Conservation (phyloP, 2,797 vertebrate genomes). For the Sebastes nivosus region DNA sequence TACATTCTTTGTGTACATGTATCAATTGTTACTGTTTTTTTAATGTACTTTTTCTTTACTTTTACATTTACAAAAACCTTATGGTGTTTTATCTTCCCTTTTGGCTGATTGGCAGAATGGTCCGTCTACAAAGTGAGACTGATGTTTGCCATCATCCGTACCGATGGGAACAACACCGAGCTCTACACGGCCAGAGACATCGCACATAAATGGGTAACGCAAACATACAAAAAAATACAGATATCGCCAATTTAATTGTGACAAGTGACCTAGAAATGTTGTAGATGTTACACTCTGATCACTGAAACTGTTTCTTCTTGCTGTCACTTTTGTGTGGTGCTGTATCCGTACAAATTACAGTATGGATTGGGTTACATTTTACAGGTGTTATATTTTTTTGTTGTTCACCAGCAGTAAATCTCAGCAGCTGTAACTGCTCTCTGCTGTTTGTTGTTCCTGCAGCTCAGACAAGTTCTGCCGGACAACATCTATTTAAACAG, state of each 20-base stretch:
- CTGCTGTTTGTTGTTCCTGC: conserved; percentile 43
- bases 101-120: conserved; percentile 69
- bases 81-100: background rate
- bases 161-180: conserved; percentile 40
- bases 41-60: background rate
- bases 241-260: background rate
- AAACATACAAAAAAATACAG: background rate
- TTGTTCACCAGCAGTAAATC: background rate
- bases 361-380: background rate
- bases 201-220: conserved; percentile 74
- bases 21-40: background rate
- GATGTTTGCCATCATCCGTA: conserved; percentile 48
- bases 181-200: conserved; percentile 61
- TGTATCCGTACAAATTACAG: background rate
- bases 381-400: background rate
- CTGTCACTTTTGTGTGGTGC: background rate
- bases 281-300: background rate
- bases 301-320: background rate
- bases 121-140: conserved; percentile 68
- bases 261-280: background rate
- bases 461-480: conserved; percentile 64
- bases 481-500: conserved; percentile 37
- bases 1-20: background rate
- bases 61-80: background rate
- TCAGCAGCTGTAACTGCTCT: background rate